Conservation (phyloP, 1,140 invertebrate genomes). For the Ceratina calcarata region DNA sequence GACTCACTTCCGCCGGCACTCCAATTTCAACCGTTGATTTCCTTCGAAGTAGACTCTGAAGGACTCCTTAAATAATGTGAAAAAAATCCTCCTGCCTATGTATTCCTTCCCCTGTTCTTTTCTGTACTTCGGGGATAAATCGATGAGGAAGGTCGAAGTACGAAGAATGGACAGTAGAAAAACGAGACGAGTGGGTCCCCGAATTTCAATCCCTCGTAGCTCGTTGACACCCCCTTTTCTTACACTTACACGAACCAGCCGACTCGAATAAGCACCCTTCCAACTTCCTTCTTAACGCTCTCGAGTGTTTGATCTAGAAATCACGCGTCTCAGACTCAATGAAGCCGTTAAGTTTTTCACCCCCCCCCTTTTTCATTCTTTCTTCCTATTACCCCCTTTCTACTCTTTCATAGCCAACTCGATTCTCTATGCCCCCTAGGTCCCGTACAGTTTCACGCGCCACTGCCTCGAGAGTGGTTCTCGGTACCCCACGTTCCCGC, state of each 20-base stretch:
- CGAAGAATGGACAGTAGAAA: not conserved
- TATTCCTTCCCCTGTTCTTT: not conserved
- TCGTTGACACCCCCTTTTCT: slow-evolving; percentile 57
- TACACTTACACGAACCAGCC: slow-evolving; percentile 30
- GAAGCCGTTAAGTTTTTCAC: slow-evolving; percentile 67
- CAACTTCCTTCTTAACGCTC: slow-evolving; percentile 64
- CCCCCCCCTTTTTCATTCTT: slow-evolving; percentile 42
- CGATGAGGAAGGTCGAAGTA: slow-evolving; percentile 10
- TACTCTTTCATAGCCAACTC: not conserved
- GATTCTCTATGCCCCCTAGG: not conserved
- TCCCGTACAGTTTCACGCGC: slow-evolving; percentile 50
- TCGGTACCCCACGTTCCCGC: slow-evolving; percentile 41
- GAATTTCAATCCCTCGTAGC: slow-evolving; percentile 45
- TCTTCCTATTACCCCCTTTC: slow-evolving; percentile 27
- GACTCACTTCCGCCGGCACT: slow-evolving; percentile 50
- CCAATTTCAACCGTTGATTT: slow-evolving; percentile 69
- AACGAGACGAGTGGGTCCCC: slow-evolving; percentile 33
- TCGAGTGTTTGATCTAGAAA: slow-evolving; percentile 72
- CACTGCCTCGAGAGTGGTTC: slow-evolving; percentile 27
- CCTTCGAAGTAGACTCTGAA: slow-evolving; percentile 49
- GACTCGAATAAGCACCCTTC: slow-evolving; percentile 53
- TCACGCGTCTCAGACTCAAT: slow-evolving; percentile 56
- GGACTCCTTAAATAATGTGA: slow-evolving; percentile 67
- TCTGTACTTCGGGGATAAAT: not conserved
- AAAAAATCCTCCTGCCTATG: slow-evolving; percentile 57